phyloP scores from a whole-genome alignment of 2,113 vertebrate genomes.

The Chloroceryle aenea region DNA sequence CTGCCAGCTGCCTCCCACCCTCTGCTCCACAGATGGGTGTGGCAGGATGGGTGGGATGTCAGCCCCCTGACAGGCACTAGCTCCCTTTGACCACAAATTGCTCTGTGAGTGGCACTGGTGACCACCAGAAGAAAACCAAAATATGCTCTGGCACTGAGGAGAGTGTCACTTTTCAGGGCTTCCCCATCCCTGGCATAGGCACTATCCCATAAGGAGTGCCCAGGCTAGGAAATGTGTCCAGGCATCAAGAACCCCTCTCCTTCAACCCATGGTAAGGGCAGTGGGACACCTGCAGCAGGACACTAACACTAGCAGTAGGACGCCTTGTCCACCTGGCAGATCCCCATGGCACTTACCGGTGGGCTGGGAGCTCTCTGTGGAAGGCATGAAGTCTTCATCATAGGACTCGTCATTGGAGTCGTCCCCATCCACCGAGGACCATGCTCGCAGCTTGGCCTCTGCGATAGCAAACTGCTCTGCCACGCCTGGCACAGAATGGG shows the following conservation, averaged over 20 bases:
- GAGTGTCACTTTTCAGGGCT: not conserved
- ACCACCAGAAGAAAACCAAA: not conserved
- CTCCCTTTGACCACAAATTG: not conserved
- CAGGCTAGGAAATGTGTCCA: not conserved
- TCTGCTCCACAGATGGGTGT: accelerated
- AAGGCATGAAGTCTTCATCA: constrained; percentile 88
- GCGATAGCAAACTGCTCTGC: constrained; percentile 97
- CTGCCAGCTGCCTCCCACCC: not conserved
- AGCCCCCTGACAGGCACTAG: accelerated
- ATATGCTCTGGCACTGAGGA: accelerated
- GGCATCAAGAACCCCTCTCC: not conserved
- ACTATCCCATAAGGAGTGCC: not conserved
- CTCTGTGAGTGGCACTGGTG: accelerated
- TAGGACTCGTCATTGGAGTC: constrained; percentile 96
- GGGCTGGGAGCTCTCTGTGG: constrained; percentile 80
- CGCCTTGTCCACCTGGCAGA: accelerated
- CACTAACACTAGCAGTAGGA: not conserved
- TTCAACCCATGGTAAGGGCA: not conserved
- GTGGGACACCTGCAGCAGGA: accelerated
- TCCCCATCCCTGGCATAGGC: accelerated
- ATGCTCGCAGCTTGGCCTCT: constrained; percentile 95
- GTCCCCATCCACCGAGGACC: constrained; percentile 95
- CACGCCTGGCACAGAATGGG: constrained; percentile 9
- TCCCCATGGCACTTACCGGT: constrained; percentile 74
- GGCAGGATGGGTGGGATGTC: not conserved